Evolutionary conservation across 2,113 vertebrate species (phyloP).

Genomic region (Mixornis gularis): DNA sequence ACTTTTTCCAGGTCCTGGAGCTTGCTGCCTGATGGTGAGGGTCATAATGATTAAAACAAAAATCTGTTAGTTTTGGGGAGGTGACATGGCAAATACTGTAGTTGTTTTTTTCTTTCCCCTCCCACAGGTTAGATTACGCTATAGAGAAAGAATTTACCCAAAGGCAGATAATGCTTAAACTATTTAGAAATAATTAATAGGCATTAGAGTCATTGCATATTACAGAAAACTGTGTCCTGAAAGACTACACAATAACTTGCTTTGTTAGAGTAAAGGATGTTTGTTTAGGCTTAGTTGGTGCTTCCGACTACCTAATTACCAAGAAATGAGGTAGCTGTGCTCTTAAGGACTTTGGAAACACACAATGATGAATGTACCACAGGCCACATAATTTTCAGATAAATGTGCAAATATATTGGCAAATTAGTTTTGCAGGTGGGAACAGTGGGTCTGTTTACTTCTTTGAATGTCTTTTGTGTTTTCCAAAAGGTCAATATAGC

Average conservation of each 20-base stretch:
- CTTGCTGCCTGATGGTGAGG: not conserved
- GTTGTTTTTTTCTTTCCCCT: not conserved
- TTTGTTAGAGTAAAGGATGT: slow-evolving; percentile 43
- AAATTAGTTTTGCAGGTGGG: not conserved
- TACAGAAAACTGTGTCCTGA: slow-evolving; percentile 4
- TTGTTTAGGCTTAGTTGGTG: slow-evolving; percentile 40
- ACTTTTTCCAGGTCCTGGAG: not conserved
- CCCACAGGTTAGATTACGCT: slow-evolving; percentile 24
- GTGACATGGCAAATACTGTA: not conserved
- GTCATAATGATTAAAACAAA: slow-evolving; percentile 3
- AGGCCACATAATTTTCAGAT: not conserved
- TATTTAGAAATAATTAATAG: slow-evolving; percentile 57
- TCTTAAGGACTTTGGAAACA: not conserved
- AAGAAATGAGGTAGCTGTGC: slow-evolving; percentile 4
- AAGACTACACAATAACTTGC: slow-evolving; percentile 30
- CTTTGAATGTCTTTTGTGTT: not conserved
- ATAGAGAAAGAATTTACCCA: slow-evolving; percentile 41
- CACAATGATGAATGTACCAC: not conserved
- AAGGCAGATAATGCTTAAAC: slow-evolving; percentile 42
- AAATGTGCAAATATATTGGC: not conserved
- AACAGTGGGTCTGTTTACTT: not conserved
- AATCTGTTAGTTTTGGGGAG: not conserved
- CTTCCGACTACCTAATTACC: not conserved
- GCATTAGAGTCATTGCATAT: not conserved
- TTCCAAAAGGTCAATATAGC: not conserved